phyloP scores from a whole-genome alignment of 2,113 vertebrate species.

The Pteropus alecto region DNA sequence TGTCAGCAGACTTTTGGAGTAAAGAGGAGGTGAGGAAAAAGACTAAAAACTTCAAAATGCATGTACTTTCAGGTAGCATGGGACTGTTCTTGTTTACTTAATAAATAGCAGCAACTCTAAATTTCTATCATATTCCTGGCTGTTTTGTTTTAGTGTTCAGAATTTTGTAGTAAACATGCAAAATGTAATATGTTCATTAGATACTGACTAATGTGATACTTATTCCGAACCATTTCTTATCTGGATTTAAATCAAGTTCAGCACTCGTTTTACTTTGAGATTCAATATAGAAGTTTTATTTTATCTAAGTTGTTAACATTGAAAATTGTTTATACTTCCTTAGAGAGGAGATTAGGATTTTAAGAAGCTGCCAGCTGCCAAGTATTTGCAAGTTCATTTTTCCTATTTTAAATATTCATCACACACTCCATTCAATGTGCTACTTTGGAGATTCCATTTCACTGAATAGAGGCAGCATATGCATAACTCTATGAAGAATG shows the following conservation, averaged over 20 bases:
- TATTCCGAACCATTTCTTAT: background rate
- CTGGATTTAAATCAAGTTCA: background rate
- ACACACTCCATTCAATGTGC: background rate
- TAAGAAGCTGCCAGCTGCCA: background rate
- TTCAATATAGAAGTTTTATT: background rate
- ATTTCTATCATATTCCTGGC: background rate
- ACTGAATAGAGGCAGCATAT: background rate
- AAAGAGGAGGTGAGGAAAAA: background rate
- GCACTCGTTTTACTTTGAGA: background rate
- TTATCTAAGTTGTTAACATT: constrained; percentile 10
- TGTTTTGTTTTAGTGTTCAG: background rate
- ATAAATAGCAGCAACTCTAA: background rate
- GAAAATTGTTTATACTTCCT: constrained; percentile 36
- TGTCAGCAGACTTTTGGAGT: background rate
- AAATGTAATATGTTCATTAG: background rate
- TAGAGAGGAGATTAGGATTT: background rate
- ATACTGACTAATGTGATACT: background rate
- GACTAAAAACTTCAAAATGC: background rate
- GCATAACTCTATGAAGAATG: background rate
- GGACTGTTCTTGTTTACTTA: background rate
- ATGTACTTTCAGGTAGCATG: background rate
- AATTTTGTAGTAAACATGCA: background rate
- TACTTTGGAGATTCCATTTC: background rate
- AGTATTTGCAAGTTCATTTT: background rate
- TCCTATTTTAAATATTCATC: background rate